phyloP scores from a whole-genome alignment of 1,140 invertebrate species.

The Lepidurus packardi region DNA sequence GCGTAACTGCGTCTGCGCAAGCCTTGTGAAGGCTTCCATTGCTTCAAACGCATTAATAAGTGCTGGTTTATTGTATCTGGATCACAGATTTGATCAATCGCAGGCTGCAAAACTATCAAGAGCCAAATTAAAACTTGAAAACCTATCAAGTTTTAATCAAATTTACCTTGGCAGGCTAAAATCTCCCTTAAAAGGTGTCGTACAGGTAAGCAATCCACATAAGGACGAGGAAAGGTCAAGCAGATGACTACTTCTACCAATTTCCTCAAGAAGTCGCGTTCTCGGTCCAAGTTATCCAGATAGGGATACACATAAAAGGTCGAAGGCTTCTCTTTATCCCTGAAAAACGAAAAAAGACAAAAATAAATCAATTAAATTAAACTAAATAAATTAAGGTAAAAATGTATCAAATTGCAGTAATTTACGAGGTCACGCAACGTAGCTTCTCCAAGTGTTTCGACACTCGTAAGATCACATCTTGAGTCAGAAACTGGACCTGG shows the following conservation, averaged over 20 bases:
- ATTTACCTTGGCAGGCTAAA: constrained; percentile 70
- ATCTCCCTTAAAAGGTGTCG: constrained; percentile 75
- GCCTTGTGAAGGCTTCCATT: constrained; percentile 66
- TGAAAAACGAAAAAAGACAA: constrained; percentile 31
- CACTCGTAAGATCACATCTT: constrained; percentile 69
- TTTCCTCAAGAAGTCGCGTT: constrained; percentile 72
- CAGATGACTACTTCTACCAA: constrained; percentile 74
- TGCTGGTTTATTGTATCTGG: constrained; percentile 88
- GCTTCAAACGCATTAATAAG: constrained; percentile 72
- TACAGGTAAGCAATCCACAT: constrained; percentile 62
- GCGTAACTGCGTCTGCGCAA: constrained; percentile 75
- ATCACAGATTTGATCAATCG: constrained; percentile 75
- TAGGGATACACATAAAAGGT: constrained; percentile 48
- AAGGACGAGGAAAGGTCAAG: constrained; percentile 70
- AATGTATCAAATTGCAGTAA: constrained; percentile 22
- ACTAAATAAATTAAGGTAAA: not conserved
- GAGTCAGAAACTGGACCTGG: constrained; percentile 71
- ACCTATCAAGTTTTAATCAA: constrained; percentile 31
- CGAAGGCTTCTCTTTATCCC: constrained; percentile 33
- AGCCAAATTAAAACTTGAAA: constrained; percentile 23
- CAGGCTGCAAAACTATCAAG: constrained; percentile 69
- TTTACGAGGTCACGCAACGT: constrained; percentile 66
- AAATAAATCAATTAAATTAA: constrained; percentile 37
- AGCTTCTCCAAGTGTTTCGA: constrained; percentile 81
- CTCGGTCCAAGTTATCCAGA: constrained; percentile 62